Evolutionary conservation across 1,140 invertebrate species (phyloP), one percentile per base, ranked within the genome.

Genomic region (Bombus confusus): DNA sequence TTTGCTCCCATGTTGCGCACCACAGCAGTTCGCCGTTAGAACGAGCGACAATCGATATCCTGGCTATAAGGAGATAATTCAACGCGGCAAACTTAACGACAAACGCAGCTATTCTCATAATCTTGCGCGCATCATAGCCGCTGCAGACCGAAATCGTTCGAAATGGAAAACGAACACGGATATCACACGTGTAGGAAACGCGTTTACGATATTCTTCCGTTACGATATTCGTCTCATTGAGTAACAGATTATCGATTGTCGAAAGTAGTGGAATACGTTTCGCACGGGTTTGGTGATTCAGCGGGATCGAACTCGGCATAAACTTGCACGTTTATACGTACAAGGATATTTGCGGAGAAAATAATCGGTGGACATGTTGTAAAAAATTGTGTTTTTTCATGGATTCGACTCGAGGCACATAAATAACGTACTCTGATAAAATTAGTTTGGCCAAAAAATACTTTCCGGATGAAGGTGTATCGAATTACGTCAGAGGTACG

Each of bases 11-110:
- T 62, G n/a, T 80, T 52, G 52, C 79, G 31, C 79, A 73, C 4
- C 76, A 12, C 39, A 47, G 39, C 25, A 79, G 28, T 69, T 79
- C 13, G 18, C 15, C n/a, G 52, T 62, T 71, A 25, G 37, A 72
- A 12, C 18, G 13, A 80, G 41, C 52, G 47, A 28, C 31, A 80
- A 80, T 85, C 68, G 68, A 85, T 85, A 85, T 64, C 64, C 64
- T 64, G 68, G n/a, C 57, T 80, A 39, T 73, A 80, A 85, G 41
- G 41, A 57, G 77, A 80, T 79, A 80, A 85, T 80, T 85, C 64
- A 85, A 85, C 64, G 37, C 18, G 41, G 68, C 31, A n/a, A 85
- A 85, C 57, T 80, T 80, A 80, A 85, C 68, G 41, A 85, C 68
- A 72, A 68, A 73, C 57, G 41, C 68, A 72, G 68, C 76, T 72